Conservation (phyloP, 1,140 invertebrate genomes). For the Atopsyche davidsoni region DNA sequence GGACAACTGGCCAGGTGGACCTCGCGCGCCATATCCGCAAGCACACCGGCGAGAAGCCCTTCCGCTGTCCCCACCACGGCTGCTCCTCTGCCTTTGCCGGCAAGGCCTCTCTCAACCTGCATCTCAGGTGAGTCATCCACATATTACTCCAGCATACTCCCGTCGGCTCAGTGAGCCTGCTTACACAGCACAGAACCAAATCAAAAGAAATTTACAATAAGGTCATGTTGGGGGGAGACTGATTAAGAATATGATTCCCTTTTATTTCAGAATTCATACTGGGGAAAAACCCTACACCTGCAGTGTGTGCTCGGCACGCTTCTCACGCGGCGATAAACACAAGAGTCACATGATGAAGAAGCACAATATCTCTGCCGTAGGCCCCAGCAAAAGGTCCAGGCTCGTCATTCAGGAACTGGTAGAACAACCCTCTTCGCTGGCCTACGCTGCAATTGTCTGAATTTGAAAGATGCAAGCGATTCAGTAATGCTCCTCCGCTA, state of each 20-base stretch:
- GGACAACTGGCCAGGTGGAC: slow-evolving; percentile 22
- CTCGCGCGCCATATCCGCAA: slow-evolving; percentile 23
- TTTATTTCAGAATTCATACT: slow-evolving; percentile 25
- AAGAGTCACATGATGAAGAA: slow-evolving; percentile 29
- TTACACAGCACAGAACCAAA: too few relatives aligned
- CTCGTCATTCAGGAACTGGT: slow-evolving; percentile 20
- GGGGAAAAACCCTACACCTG: slow-evolving; percentile 26
- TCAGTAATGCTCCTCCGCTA: too few relatives aligned
- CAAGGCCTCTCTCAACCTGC: slow-evolving; percentile 21
- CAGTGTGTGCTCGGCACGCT: slow-evolving; percentile 25
- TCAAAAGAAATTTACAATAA: too few relatives aligned
- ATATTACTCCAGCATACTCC: too few relatives aligned
- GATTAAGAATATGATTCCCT: background rate
- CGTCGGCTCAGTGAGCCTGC: too few relatives aligned
- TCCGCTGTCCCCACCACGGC: slow-evolving; percentile 22
- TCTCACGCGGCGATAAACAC: slow-evolving; percentile 24
- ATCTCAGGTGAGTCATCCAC: slow-evolving; percentile 23
- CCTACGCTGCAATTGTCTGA: too few relatives aligned
- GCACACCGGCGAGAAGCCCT: slow-evolving; percentile 28
- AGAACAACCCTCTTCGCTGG: slow-evolving; percentile 1
- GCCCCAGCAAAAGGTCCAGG: slow-evolving; percentile 17
- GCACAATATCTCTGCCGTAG: slow-evolving; percentile 20
- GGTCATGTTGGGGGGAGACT: too few relatives aligned
- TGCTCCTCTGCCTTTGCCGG: slow-evolving; percentile 22
- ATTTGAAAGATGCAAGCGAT: too few relatives aligned